Percentiles rank a stretch among this genome's conserved stretches.
Evolutionary conservation across 1,140 invertebrate genomes (phyloP).

Genomic region (Procambarus clarkii): DNA sequence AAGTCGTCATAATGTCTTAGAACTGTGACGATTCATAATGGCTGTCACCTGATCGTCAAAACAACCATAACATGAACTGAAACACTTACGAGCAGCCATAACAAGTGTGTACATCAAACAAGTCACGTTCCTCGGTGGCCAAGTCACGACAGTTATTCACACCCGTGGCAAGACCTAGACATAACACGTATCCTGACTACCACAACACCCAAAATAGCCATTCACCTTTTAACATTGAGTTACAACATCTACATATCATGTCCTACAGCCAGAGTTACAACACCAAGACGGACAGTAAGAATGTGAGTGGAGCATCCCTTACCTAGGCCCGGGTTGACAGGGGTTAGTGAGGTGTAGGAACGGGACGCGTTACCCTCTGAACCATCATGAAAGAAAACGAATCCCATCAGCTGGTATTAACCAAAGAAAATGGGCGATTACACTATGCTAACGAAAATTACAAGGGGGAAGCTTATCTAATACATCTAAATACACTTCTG

Average conservation of each 20-base stretch:
- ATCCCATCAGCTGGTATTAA: constrained; percentile 31
- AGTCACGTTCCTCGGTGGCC: too few species aligned
- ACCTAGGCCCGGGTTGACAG: constrained; percentile 54
- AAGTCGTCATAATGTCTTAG: too few species aligned
- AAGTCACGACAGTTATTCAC: too few species aligned
- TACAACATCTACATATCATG: constrained; percentile 11
- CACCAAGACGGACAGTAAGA: constrained; percentile 21
- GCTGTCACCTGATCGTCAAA: not conserved
- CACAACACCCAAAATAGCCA: not conserved
- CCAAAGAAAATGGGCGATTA: not conserved
- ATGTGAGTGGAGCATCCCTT: constrained; percentile 13
- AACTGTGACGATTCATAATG: too few species aligned
- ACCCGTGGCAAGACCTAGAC: too few species aligned
- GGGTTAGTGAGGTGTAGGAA: constrained; percentile 57
- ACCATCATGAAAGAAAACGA: constrained; percentile 56
- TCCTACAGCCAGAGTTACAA: constrained; percentile 43
- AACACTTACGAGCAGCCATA: not conserved
- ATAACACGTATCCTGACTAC: too few species aligned
- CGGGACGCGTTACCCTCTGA: constrained; percentile 50
- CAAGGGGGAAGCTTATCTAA: not conserved
- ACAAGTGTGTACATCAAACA: not conserved
- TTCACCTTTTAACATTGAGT: constrained; percentile 12
- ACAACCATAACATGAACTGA: not conserved
- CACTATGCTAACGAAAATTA: not conserved
- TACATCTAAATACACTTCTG: not conserved